These are phyloP conservation scores for Proisotoma minuta DNA, from an alignment of 2,888 invertebrate species.

Conservation along the genomic window DNA sequence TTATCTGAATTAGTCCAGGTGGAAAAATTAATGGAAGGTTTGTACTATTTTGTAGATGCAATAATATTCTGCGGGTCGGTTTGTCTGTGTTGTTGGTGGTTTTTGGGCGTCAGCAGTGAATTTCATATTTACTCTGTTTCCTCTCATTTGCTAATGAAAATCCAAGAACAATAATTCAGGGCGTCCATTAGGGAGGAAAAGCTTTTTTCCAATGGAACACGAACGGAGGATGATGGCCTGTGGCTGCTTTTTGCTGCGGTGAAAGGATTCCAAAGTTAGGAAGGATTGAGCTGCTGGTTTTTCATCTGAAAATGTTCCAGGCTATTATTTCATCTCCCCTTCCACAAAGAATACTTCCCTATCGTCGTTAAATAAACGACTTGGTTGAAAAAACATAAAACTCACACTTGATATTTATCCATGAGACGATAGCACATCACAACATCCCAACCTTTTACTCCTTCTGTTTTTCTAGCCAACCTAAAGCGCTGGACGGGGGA, in stretches of 20 bases:
- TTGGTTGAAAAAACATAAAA: conserved; percentile 5
- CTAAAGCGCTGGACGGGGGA: no score
- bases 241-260: conserved; percentile 11
- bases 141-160: conserved; percentile 24
- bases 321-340: conserved; percentile 12
- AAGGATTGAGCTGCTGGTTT: background rate
- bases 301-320: conserved; percentile 3
- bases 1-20: background rate
- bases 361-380: conserved; percentile 3
- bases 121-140: conserved; percentile 11
- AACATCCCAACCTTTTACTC: no score
- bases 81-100: background rate
- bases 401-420: conserved; percentile 3
- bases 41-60: conserved; percentile 4
- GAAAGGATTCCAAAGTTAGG: conserved; percentile 9
- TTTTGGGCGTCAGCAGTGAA: conserved; percentile 6
- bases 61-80: background rate
- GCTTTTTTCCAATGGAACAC: conserved; percentile 20
- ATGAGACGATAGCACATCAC: no score
- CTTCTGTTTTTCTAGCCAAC: background rate
- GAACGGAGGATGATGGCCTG: conserved; percentile 7
- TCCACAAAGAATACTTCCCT: background rate
- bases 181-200: conserved; percentile 18
- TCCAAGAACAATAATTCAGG: conserved; percentile 26
- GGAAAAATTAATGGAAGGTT: background rate